Percentiles rank a stretch among this genome's conserved stretches.
These are phyloP conservation scores for Anneissia japonica DNA, from an alignment of 35 echinoderm and acorn worm genomes.

Conservation along the genomic window DNA sequence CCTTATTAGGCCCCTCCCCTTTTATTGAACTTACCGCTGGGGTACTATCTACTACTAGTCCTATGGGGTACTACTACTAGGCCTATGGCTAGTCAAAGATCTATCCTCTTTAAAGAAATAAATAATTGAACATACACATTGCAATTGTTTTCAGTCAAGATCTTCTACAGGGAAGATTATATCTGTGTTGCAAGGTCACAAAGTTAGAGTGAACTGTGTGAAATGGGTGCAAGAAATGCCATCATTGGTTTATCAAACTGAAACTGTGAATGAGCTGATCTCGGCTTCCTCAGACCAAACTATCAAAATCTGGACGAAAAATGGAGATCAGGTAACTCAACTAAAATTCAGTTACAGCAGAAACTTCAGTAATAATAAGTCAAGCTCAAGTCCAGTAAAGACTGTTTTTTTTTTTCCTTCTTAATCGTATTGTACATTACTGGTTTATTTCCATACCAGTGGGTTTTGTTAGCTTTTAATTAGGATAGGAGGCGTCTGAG, in stretches of 20 bases:
- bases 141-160: neutral
- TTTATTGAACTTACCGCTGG: neutral
- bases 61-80: neutral
- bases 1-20: neutral
- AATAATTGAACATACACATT: too few relatives aligned
- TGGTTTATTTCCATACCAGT: too few relatives aligned
- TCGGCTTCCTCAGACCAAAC: conserved; percentile 72
- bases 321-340: conserved; percentile 30
- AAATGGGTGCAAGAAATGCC: conserved; percentile 52
- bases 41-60: neutral
- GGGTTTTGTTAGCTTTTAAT: too few relatives aligned
- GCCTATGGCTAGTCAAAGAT: neutral
- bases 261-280: conserved; percentile 29
- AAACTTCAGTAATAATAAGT: neutral
- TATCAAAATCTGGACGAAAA: conserved; percentile 60
- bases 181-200: conserved; percentile 66
- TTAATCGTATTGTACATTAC: too few relatives aligned
- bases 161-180: conserved; percentile 23
- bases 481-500: too few relatives aligned
- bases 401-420: neutral
- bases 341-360: neutral
- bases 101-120: neutral
- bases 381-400: neutral
- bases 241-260: neutral
- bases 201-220: conserved; percentile 77